Evolutionary conservation across 2,113 vertebrate species (phyloP), one percentile per base, ranked within the genome.

Genomic region (Macaca nemestrina): DNA sequence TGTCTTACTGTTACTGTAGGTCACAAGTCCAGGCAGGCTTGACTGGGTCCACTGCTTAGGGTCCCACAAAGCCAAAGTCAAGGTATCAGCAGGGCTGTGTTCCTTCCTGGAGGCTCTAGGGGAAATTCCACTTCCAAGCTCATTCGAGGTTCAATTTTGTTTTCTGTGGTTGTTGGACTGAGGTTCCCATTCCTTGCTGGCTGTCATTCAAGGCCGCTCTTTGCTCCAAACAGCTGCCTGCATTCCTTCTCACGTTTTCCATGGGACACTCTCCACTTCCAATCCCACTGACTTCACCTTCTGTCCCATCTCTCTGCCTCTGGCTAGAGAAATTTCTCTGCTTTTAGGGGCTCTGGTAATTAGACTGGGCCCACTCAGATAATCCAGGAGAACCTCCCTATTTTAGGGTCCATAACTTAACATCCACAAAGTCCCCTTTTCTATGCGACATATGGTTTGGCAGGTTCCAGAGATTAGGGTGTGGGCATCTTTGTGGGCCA

Each of bases 251-350:
- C 10, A 4, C 1, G 7, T 18, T 52, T 30, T 22, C 83, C 48
- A 14, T 0, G 20, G 1, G 84, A 11, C 18, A 1, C 40, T 59
- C 30, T 43, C 5, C 14, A 2, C 27, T 9, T 14, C 35, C 14
- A 1, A 6, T 10, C 40, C 22, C 30, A 1, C 38, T 9, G n/a
- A 18, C 27, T 3, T 9, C 35, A 10, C 25, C 22, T 59, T 72
- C 83, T 13, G 30, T 13, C 1, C 17, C 6, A n/a, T 22, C 55
- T 43, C 38, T 17, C 73, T 8, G 57, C 93, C 57, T 43, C 86
- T 48, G 43, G 40, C 30, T 5, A 38, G 17, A 57, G 57, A 81
- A 48, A 43, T 3, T 38, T 45, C 75, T 70, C 67, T 52, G 57
- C 50, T n/a, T 68, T 40, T 10, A 18, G 35, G 75, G 67, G 11